Conservation (phyloP, 2,113 vertebrate genomes). For the Ameiurus melas region DNA sequence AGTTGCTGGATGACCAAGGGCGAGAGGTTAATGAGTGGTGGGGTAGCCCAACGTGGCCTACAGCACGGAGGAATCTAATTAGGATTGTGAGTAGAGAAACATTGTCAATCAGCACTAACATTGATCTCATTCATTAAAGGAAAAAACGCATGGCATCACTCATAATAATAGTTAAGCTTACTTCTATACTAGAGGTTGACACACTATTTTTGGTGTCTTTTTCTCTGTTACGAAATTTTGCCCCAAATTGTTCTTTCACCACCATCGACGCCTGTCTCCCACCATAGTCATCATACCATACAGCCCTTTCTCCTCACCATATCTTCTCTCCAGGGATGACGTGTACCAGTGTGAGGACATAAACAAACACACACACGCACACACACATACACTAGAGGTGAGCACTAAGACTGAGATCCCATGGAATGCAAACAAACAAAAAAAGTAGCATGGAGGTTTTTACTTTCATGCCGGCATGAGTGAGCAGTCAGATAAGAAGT, state of each 20-base stretch:
- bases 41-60: slow-evolving; percentile 61
- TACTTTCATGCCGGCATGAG: background rate
- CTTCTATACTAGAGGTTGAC: background rate
- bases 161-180: slow-evolving; percentile 20
- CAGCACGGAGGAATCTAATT: slow-evolving; percentile 54
- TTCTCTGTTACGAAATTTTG: background rate
- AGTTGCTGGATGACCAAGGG: slow-evolving; percentile 41
- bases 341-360: background rate
- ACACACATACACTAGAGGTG: background rate
- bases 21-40: slow-evolving; percentile 70
- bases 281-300: slow-evolving; percentile 8
- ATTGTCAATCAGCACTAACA: slow-evolving; percentile 50
- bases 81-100: slow-evolving; percentile 21
- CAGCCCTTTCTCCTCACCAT: slow-evolving; percentile 6
- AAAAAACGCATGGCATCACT: slow-evolving; percentile 27
- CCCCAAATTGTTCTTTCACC: background rate
- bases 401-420: background rate
- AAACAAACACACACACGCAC: background rate
- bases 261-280: background rate
- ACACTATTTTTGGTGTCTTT: background rate
- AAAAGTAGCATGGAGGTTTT: background rate
- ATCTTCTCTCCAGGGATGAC: background rate
- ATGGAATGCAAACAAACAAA: background rate
- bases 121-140: slow-evolving; percentile 63
- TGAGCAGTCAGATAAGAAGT: background rate